These are phyloP conservation scores for Macropus fuliginosus DNA, from an alignment of 2,797 vertebrate genomes.

Conservation along the genomic window DNA sequence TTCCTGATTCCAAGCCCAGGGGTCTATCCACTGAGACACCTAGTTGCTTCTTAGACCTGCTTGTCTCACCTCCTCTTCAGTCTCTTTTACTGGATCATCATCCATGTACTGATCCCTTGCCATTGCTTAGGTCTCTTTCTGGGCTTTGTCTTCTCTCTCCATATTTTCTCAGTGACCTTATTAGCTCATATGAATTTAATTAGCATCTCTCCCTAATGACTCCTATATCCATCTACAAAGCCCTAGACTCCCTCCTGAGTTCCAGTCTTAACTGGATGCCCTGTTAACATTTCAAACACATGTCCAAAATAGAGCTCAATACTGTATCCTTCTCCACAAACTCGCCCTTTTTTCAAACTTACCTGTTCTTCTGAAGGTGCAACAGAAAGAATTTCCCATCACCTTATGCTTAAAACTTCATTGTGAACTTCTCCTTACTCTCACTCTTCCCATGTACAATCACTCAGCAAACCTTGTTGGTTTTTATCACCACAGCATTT, in stretches of 20 bases:
- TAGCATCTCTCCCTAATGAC: not conserved
- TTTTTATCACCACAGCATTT: not conserved
- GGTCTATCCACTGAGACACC: not conserved
- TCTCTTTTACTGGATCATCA: not conserved
- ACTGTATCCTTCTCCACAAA: not conserved
- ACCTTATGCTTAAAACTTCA: not conserved
- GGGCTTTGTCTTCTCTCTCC: not conserved
- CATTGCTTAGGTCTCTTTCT: not conserved
- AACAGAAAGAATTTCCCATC: not conserved
- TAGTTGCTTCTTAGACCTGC: not conserved
- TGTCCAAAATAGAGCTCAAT: not conserved
- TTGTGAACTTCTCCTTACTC: not conserved
- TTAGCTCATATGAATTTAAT: not conserved
- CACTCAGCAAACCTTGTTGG: not conserved
- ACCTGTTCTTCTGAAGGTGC: not conserved
- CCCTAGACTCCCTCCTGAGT: not conserved
- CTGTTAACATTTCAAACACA: not conserved
- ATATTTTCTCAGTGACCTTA: not conserved
- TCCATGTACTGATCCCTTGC: not conserved
- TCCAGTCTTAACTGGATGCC: not conserved
- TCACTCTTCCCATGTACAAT: not conserved
- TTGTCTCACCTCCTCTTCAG: not conserved
- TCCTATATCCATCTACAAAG: not conserved
- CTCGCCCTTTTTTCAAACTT: not conserved
- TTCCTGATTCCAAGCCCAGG: not conserved